Evolutionary conservation across 2,797 vertebrate genomes (phyloP).

Genomic region (Choloepus didactylus): DNA sequence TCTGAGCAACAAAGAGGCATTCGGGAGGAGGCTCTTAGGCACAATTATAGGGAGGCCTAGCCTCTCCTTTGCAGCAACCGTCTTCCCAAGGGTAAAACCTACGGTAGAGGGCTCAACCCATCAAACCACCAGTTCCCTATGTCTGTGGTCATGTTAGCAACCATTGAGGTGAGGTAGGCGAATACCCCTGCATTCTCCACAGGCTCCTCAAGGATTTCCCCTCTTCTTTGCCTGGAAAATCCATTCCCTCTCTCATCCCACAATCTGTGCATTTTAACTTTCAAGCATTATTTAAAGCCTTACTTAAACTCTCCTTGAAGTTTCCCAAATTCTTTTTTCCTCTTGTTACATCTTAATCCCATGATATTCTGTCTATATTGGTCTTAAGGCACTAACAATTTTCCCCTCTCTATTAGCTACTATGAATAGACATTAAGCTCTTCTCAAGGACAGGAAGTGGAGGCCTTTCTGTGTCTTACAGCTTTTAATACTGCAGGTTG

Average conservation of each 20-base stretch:
- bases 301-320: constrained; percentile 42
- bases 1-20: too few species aligned
- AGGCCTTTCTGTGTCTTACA: background rate
- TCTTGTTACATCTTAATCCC: background rate
- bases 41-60: too few species aligned
- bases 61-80: too few species aligned
- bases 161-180: too few species aligned
- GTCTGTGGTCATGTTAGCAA: too few species aligned
- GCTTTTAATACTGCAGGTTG: background rate
- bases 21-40: too few species aligned
- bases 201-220: constrained; percentile 7
- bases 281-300: constrained; percentile 16
- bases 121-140: too few species aligned
- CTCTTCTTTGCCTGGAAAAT: constrained; percentile 45
- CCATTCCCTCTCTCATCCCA: background rate
- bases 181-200: too few species aligned
- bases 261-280: constrained; percentile 69
- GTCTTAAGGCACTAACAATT: background rate
- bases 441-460: background rate
- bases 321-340: constrained; percentile 13
- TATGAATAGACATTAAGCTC: background rate
- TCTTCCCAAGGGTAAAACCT: too few species aligned
- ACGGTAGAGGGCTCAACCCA: too few species aligned
- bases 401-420: background rate
- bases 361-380: background rate